A percentile compares a stretch with the other conserved stretches of the same genome.
phyloP scores from a whole-genome alignment of 2,797 vertebrate species.

The Propithecus perrieri region DNA sequence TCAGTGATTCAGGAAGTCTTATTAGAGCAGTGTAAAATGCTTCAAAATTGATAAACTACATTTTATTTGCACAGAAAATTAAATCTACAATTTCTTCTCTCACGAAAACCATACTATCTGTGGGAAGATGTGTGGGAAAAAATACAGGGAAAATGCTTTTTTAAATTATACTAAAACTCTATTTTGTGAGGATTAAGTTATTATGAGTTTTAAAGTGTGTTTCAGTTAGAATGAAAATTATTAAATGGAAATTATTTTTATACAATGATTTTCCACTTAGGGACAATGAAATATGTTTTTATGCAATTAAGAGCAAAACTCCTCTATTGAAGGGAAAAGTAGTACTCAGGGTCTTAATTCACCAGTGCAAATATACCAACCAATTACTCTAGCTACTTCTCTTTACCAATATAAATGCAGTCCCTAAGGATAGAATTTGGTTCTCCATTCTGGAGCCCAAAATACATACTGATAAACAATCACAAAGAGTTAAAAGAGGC shows the following conservation, averaged over 20 bases:
- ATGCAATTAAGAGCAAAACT: background rate
- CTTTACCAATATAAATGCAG: background rate
- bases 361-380: background rate
- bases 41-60: background rate
- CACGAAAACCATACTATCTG: background rate
- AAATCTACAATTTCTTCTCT: constrained; percentile 40
- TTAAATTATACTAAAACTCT: background rate
- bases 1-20: constrained; percentile 7
- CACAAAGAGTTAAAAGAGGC: background rate
- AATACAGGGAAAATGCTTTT: background rate
- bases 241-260: constrained; percentile 9
- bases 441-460: background rate
- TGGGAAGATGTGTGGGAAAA: background rate
- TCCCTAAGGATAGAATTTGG: background rate
- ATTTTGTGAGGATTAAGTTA: background rate
- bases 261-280: background rate
- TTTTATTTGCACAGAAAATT: constrained; percentile 54
- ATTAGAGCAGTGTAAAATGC: background rate
- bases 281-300: background rate
- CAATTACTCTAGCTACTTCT: background rate
- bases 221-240: constrained; percentile 18
- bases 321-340: background rate
- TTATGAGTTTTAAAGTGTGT: background rate
- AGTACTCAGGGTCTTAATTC: background rate
- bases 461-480: background rate